Conservation (phyloP, 1,140 invertebrate genomes). For the Drosophila bipectinata region DNA sequence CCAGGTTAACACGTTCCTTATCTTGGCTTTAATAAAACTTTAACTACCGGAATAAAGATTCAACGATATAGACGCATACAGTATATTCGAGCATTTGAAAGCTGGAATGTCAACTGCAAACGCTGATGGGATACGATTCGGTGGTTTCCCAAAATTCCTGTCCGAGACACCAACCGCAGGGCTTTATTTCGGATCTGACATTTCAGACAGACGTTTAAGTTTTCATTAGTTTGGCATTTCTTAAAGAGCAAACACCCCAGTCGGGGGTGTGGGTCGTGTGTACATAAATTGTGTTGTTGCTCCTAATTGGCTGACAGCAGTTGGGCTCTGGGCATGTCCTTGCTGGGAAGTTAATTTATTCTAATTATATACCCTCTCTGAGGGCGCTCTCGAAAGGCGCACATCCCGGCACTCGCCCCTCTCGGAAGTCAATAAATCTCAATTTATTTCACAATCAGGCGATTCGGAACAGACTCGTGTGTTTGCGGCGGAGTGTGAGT, state of each 20-base stretch:
- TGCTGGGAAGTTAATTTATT: conserved; percentile 72
- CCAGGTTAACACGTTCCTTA: neutral
- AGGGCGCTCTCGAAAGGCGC: neutral
- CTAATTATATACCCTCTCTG: conserved; percentile 54
- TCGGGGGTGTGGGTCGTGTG: conserved; percentile 1
- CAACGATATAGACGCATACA: no score
- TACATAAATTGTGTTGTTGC: conserved; percentile 47
- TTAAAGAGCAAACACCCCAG: conserved; percentile 28
- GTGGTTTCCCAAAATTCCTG: conserved; percentile 23
- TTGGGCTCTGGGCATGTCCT: conserved; percentile 52
- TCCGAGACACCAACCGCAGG: conserved; percentile 20
- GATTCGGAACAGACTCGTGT: conserved; percentile 3
- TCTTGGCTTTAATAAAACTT: no score
- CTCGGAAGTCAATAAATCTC: conserved; percentile 71
- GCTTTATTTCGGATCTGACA: neutral
- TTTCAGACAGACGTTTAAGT: conserved; percentile 14
- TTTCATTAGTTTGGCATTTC: conserved; percentile 37
- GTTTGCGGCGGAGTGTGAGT: conserved; percentile 18
- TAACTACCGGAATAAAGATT: no score
- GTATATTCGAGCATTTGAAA: no score
- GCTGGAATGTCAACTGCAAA: conserved; percentile 30
- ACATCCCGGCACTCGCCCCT: no score
- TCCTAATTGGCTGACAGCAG: conserved; percentile 52
- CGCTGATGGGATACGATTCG: conserved; percentile 37
- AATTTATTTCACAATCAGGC: conserved; percentile 70